Base-by-base conservation (phyloP, 2,888 invertebrate species). In the Erebia ligea region DNA sequence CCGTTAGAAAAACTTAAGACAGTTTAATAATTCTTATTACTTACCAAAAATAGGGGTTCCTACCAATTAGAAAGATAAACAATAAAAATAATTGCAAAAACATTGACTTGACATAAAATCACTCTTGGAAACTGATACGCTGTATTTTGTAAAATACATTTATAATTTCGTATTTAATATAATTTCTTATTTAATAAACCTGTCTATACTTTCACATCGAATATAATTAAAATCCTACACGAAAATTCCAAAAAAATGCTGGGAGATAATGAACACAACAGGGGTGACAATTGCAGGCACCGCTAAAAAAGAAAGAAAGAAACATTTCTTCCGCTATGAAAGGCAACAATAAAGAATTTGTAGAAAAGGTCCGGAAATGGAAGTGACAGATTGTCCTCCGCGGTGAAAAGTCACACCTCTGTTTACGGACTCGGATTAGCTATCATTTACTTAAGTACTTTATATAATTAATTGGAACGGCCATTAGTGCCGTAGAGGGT, bases 401-500 rank as follows among this genome's bases (percentile, higher is more conserved):
- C 90, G 91, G 91, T 87, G 86, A 84, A 88, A 92, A 92, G 92
- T 92, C 92, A 92, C 93, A 93, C 93, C 91, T 92, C 88, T 91
- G 92, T 91, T 92, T 90, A 90, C 91, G 89, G 88, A 73, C 84
- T 87, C 81, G 83, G 79, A 92, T 92, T 92, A 91, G 91, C 90
- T 91, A 92, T 92, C 92, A 90, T 92, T 93, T 91, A 92, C 91
- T 93, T 91, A 90, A 92, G 91, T 86, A 89, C 90, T 92, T 91
- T 89, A 92, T 92, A 90, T 91, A 92, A 93, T 92, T 92, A 92
- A 90, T 88, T 85, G 80, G 84, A 85, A 84, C 84, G 83, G 82
- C 87, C 89, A 88, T 90, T 90, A 88, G 84, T 85, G 87, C 83
- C 82, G 81, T 80, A 75, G 81, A 85, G 90, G 90, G 89, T 84